Percentiles rank a stretch among this genome's conserved stretches.
phyloP scores from a whole-genome alignment of 2,113 vertebrate genomes.

The Hipposideros armiger region DNA sequence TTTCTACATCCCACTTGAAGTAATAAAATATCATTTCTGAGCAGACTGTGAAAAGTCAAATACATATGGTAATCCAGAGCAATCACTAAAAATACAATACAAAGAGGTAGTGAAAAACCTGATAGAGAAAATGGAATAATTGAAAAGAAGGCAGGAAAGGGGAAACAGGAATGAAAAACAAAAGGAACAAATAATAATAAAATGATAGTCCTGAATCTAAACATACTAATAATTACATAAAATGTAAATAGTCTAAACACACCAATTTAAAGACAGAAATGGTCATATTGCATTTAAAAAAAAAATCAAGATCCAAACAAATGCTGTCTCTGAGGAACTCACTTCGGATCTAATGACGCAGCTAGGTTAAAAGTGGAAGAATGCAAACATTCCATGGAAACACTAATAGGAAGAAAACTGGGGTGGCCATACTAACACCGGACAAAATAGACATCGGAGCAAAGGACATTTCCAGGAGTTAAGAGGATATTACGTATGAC shows the following conservation, averaged over 20 bases:
- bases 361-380: background rate
- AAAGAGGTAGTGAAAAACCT: background rate
- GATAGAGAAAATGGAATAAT: background rate
- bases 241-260: background rate
- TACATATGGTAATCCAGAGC: background rate
- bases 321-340: background rate
- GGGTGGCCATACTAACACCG: background rate
- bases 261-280: background rate
- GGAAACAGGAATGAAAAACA: background rate
- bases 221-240: background rate
- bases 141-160: background rate
- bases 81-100: background rate
- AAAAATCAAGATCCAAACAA: too few species aligned
- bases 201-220: background rate
- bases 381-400: background rate
- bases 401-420: background rate
- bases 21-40: background rate
- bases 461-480: background rate
- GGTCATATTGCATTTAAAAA: background rate
- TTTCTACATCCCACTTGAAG: background rate
- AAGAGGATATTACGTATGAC: background rate
- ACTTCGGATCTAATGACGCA: background rate
- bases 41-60: background rate
- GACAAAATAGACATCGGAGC: background rate
- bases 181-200: background rate